Evolutionary conservation across 2,113 vertebrate genomes (phyloP).

Genomic region (Cebus imitator): DNA sequence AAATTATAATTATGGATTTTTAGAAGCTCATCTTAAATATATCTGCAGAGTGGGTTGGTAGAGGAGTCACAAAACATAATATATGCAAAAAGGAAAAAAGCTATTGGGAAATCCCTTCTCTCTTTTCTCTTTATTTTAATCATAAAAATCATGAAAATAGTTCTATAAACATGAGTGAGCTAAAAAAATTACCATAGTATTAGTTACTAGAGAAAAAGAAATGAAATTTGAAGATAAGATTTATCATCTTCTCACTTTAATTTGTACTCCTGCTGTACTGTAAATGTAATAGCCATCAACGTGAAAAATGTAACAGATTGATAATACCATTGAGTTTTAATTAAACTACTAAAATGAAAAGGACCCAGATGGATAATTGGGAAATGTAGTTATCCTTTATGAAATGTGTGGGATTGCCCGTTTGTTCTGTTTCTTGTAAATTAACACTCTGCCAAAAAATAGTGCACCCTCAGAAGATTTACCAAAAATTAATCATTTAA

Average conservation of each 20-base stretch:
- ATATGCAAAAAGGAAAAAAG: constrained; percentile 57
- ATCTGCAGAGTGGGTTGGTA: constrained; percentile 66
- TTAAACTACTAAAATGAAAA: constrained; percentile 91
- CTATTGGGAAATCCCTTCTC: constrained; percentile 65
- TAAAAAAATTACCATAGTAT: constrained; percentile 82
- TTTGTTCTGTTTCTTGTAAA: constrained; percentile 82
- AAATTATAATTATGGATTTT: constrained; percentile 14
- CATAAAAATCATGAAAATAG: constrained; percentile 81
- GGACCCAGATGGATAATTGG: constrained; percentile 88
- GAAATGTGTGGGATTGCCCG: constrained; percentile 83
- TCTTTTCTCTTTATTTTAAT: constrained; percentile 75
- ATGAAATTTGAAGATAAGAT: constrained; percentile 84
- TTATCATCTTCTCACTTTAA: constrained; percentile 86
- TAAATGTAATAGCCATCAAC: constrained; percentile 89
- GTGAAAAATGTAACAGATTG: constrained; percentile 91
- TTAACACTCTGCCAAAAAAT: constrained; percentile 83
- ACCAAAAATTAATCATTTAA: constrained; percentile 85
- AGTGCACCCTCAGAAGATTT: constrained; percentile 83
- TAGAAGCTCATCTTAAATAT: neutral
- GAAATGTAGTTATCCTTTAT: constrained; percentile 88
- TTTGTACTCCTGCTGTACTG: constrained; percentile 88
- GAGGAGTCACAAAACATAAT: constrained; percentile 63
- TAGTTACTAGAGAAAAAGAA: constrained; percentile 84
- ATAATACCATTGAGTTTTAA: constrained; percentile 91
- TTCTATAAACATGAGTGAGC: constrained; percentile 82